phyloP scores from a whole-genome alignment of 1,140 invertebrate species.

The Caenorhabditis remanei region DNA sequence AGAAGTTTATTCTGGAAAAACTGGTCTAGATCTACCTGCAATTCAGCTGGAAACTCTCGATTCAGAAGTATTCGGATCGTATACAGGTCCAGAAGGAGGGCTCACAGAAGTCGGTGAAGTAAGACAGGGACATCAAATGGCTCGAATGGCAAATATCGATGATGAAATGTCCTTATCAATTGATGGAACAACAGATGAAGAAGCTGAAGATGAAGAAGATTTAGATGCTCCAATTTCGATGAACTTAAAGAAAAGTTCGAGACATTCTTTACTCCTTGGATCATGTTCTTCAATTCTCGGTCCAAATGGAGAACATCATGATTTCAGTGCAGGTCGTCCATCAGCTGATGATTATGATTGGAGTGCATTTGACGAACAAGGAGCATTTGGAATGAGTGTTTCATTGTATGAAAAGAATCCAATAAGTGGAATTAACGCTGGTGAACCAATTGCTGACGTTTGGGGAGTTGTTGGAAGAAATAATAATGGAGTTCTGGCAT shows the following conservation, averaged over 20 bases:
- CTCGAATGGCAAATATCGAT: constrained; percentile 76
- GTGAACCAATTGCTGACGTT: constrained; percentile 90
- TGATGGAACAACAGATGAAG: constrained; percentile 69
- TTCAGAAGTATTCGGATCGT: constrained; percentile 82
- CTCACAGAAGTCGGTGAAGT: constrained; percentile 81
- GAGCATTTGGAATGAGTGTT: constrained; percentile 83
- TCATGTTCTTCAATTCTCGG: constrained; percentile 66
- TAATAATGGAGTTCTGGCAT: constrained; percentile 86
- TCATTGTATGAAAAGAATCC: constrained; percentile 87
- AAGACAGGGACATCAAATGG: constrained; percentile 69
- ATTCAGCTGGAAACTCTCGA: constrained; percentile 73
- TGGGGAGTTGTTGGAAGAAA: constrained; percentile 87
- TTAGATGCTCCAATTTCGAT: constrained; percentile 44
- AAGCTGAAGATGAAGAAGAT: constrained; percentile 64
- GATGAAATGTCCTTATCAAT: constrained; percentile 75
- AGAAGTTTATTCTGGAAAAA: constrained; percentile 74
- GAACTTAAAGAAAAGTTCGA: constrained; percentile 57
- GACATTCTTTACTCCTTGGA: constrained; percentile 59
- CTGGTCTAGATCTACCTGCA: constrained; percentile 74
- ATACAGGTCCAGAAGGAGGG: constrained; percentile 85
- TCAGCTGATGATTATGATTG: constrained; percentile 68
- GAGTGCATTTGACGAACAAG: constrained; percentile 78
- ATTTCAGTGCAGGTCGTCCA: constrained; percentile 46
- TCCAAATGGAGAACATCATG: constrained; percentile 60
- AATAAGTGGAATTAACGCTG: constrained; percentile 83